These are phyloP conservation scores for Drosophila nigrodunni DNA, from an alignment of 1,140 invertebrate genomes.

Conservation along the genomic window DNA sequence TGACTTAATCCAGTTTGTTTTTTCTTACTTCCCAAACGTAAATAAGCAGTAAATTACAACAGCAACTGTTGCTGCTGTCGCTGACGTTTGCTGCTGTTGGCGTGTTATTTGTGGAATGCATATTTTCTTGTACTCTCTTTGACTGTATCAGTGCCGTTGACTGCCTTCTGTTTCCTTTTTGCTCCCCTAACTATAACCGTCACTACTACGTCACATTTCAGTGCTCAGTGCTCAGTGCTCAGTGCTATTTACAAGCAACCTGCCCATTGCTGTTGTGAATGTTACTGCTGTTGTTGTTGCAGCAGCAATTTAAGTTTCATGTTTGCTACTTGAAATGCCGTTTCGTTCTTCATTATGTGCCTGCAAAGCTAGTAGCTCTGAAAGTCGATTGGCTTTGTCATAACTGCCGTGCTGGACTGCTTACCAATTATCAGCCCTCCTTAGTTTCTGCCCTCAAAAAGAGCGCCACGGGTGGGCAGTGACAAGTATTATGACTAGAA, in stretches of 20 bases:
- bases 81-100: conserved; percentile 20
- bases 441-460: background rate
- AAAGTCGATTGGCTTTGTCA: conserved; percentile 53
- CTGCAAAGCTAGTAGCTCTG: conserved; percentile 10
- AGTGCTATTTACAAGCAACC: conserved; percentile 26
- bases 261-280: conserved; percentile 6
- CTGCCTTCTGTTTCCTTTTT: conserved; percentile 36
- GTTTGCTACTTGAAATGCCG: conserved; percentile 28
- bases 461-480: background rate
- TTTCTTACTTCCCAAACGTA: conserved; percentile 68
- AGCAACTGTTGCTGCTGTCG: conserved; percentile 34
- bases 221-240: background rate
- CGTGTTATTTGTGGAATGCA: conserved; percentile 50
- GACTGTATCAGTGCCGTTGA: conserved; percentile 33
- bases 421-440: conserved; percentile 12
- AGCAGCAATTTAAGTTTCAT: conserved; percentile 39
- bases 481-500: conserved; percentile 1
- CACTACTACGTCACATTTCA: background rate
- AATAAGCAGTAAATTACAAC: conserved; percentile 79
- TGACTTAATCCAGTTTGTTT: conserved; percentile 73
- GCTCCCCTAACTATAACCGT: conserved; percentile 5
- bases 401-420: conserved; percentile 51
- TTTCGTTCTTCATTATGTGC: conserved; percentile 49
- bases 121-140: conserved; percentile 53
- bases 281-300: conserved; percentile 14